Base-by-base conservation (phyloP, 2,797 vertebrate genomes). In the Apogon hyalosoma region DNA sequence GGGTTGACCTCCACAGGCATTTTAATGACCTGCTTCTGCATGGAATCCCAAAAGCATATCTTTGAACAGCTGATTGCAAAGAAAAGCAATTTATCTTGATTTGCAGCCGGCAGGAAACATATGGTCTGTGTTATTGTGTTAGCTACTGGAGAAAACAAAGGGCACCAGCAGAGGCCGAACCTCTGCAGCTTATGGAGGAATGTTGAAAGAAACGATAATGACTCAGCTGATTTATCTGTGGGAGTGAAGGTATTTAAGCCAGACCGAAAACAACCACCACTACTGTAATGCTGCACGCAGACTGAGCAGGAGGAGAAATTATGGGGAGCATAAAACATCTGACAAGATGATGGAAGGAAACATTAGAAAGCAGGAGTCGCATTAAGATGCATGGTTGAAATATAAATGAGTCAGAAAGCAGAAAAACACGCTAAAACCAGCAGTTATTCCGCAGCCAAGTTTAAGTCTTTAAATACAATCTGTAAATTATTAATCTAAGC, bases 111-210 rank as follows among this genome's bases (percentile, higher is more conserved):
- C 64, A 24, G 75, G 70, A 85, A 75, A 77, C 83, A 85, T 49
- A 65, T 76, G 75, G 73, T 71, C 48, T 6, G 43, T 33, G 78
- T 88, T 87, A 85, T 57, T 68, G 65, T 40, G 39, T 66, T 47
- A 33, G 83, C 79, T 78, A 82, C 80, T 63, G 52, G 24, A 18
- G 73, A 63, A 68, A 79, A 73, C 14, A 42, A 31, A n/a, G 40
- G 13, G 47, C 14, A 28, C 47, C 72, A 42, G 60, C 69, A 47
- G 80, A 79, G 73, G 68, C 71, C 1, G 4, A 59, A 75, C 68
- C 14, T 36, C 69, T 15, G 39, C 73, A 42, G 62, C 71, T 77
- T 55, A 57, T 24, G 46, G 61, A 63, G 60, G 58, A 78, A 79
- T 28, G 72, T 65, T 46, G 43, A 75, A 65, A 64, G 39, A 56